phyloP scores from a whole-genome alignment of 30 jellyfish, hydroid and myxozoan genomes.

The Turritopsis dohrnii region DNA sequence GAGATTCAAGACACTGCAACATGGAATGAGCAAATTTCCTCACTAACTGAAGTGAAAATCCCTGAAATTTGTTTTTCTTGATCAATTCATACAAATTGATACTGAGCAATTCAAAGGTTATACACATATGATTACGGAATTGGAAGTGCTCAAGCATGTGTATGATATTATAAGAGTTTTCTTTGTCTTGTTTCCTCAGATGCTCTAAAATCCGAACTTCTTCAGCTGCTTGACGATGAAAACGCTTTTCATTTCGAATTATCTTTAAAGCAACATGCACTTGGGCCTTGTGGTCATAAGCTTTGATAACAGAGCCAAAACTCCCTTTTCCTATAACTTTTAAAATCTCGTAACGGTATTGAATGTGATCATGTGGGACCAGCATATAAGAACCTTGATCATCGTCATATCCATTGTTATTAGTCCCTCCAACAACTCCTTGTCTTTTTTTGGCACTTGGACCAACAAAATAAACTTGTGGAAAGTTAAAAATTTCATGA shows the following conservation, averaged over 20 bases:
- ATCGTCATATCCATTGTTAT: slow-evolving; percentile 91
- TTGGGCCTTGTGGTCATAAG: slow-evolving; percentile 87
- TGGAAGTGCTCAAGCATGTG: slow-evolving; percentile 91
- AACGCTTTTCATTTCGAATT: slow-evolving; percentile 84
- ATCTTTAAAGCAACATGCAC: slow-evolving; percentile 83
- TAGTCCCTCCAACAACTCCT: slow-evolving; percentile 95
- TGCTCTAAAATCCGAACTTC: slow-evolving; percentile 88
- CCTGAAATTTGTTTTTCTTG: slow-evolving; percentile 82
- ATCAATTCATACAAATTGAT: slow-evolving; percentile 78
- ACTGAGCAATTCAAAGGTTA: slow-evolving; percentile 76
- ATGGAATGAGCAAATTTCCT: slow-evolving; percentile 89
- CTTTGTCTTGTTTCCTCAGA: slow-evolving; percentile 83
- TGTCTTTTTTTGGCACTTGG: slow-evolving; percentile 92
- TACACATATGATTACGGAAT: slow-evolving; percentile 88
- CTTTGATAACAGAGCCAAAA: slow-evolving; percentile 91
- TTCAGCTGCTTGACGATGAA: slow-evolving; percentile 97
- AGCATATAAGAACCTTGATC: slow-evolving; percentile 87
- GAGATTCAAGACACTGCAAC: slow-evolving; percentile 83
- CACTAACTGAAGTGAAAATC: slow-evolving; percentile 79
- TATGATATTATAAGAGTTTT: slow-evolving; percentile 65
- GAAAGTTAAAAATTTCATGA: slow-evolving; percentile 84
- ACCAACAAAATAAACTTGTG: slow-evolving; percentile 89
- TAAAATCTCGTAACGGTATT: slow-evolving; percentile 78
- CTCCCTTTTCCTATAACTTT: slow-evolving; percentile 90
- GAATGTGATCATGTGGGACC: slow-evolving; percentile 91